Conservation (phyloP, 1,140 invertebrate species). For the Eciton burchellii region DNA sequence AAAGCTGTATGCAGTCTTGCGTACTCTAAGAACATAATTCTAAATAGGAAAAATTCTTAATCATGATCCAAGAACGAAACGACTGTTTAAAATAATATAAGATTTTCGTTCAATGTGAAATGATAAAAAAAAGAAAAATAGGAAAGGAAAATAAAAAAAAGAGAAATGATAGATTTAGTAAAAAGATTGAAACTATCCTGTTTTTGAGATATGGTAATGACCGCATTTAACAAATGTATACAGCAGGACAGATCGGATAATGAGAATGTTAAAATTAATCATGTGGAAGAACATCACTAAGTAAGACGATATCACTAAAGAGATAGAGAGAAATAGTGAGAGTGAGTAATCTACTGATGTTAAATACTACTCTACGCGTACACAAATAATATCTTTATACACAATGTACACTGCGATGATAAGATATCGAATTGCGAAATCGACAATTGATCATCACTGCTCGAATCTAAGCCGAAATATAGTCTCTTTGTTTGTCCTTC, state of each 20-base stretch:
- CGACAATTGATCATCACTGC: not conserved
- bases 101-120: constrained; percentile 27
- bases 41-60: constrained; percentile 42
- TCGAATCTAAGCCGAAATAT: constrained; percentile 60
- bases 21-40: constrained; percentile 67
- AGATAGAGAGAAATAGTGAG: constrained; percentile 40
- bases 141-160: not conserved
- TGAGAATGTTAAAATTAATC: constrained; percentile 58
- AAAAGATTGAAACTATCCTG: not conserved
- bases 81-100: constrained; percentile 11
- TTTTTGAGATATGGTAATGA: constrained; percentile 64
- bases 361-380: constrained; percentile 83
- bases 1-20: constrained; percentile 80
- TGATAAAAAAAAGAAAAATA: constrained; percentile 40
- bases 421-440: constrained; percentile 31
- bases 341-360: constrained; percentile 70
- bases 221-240: constrained; percentile 76
- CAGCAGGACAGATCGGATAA: constrained; percentile 54
- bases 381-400: constrained; percentile 82
- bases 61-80: constrained; percentile 23
- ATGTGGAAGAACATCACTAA: constrained; percentile 65
- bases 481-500: constrained; percentile 20
- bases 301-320: constrained; percentile 74
- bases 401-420: constrained; percentile 79
- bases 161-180: constrained; percentile 29